Conservation (phyloP, 2,888 invertebrate species). For the Agapostemon virescens region DNA sequence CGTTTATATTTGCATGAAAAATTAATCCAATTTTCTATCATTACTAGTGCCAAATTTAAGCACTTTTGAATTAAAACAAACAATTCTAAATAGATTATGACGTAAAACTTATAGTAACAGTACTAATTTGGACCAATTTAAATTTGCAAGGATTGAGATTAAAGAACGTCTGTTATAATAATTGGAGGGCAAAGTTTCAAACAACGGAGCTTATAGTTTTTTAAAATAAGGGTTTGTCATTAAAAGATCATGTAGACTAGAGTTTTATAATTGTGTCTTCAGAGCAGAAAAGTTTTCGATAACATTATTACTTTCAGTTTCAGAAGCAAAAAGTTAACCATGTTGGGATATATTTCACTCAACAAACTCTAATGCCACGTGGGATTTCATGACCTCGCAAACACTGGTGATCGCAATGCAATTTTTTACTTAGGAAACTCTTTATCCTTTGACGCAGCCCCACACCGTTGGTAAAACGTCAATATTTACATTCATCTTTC, state of each 20-base stretch:
- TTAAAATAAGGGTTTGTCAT: background rate
- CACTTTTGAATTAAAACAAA: background rate
- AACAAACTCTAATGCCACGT: constrained; percentile 33
- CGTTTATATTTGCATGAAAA: background rate
- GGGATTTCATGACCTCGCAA: constrained; percentile 30
- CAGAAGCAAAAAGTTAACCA: constrained; percentile 25
- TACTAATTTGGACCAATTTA: no score
- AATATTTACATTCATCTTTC: constrained; percentile 12
- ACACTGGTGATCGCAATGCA: constrained; percentile 33
- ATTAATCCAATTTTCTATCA: background rate
- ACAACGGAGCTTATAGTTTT: background rate
- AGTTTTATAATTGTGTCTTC: background rate
- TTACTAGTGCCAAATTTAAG: background rate
- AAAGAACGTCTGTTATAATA: background rate
- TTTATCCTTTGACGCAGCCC: background rate
- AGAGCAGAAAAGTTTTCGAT: constrained; percentile 1
- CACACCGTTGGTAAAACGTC: background rate
- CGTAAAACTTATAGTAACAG: background rate
- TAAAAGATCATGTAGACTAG: background rate
- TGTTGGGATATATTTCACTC: constrained; percentile 36
- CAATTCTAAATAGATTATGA: background rate
- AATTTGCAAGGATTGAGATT: background rate
- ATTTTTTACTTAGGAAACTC: constrained; percentile 36
- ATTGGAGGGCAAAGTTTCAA: no score
- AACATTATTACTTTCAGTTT: constrained; percentile 17